phyloP scores from a whole-genome alignment of 2,113 vertebrate species.

The Pachypanchax playfairii region DNA sequence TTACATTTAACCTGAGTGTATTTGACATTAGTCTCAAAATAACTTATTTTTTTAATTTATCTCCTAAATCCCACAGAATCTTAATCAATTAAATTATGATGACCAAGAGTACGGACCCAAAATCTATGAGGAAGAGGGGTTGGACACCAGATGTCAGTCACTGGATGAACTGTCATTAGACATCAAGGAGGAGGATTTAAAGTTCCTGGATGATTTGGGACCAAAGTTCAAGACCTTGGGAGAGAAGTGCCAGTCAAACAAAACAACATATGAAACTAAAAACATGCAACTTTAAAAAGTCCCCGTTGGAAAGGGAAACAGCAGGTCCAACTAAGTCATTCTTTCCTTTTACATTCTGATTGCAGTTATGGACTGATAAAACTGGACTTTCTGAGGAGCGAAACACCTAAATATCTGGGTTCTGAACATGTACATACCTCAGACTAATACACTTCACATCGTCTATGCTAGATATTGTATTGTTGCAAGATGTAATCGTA shows the following conservation, averaged over 20 bases:
- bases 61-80: constrained; percentile 62
- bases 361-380: not conserved
- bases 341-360: not conserved
- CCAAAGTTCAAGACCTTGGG: constrained; percentile 69
- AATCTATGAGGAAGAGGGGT: constrained; percentile 76
- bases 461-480: not conserved
- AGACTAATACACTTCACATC: not conserved
- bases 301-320: not conserved
- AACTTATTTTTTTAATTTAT: not conserved
- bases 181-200: constrained; percentile 37
- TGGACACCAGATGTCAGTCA: constrained; percentile 46
- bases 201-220: constrained; percentile 73
- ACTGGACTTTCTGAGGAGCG: not conserved
- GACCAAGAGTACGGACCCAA: constrained; percentile 29
- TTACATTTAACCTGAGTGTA: too few relatives aligned
- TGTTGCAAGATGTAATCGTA: not conserved
- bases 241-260: constrained; percentile 42
- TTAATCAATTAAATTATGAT: constrained; percentile 2
- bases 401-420: not conserved
- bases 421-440: not conserved
- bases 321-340: not conserved
- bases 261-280: too few relatives aligned
- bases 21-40: not conserved
- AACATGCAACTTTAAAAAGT: constrained; percentile 37
- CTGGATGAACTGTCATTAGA: constrained; percentile 59